Conservation (phyloP, 2,113 vertebrate species). For the Catagonus wagneri region DNA sequence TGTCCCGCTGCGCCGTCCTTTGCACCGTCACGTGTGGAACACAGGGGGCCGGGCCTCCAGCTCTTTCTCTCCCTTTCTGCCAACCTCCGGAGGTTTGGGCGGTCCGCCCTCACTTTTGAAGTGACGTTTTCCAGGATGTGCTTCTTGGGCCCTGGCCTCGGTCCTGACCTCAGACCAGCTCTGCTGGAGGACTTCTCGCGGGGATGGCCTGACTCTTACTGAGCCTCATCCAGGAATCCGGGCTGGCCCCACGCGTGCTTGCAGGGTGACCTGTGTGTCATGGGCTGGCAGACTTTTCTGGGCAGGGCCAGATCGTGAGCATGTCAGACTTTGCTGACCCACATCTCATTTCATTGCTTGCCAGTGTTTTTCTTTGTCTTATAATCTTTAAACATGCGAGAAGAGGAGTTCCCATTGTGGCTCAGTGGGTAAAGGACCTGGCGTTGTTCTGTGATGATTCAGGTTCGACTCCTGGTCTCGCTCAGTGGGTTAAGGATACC, state of each 20-base stretch:
- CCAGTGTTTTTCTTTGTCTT: neutral
- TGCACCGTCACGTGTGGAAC: neutral
- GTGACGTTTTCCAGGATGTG: neutral
- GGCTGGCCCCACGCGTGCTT: accelerated
- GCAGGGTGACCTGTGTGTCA: neutral
- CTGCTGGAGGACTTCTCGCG: neutral
- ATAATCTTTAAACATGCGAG: neutral
- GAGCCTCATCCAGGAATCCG: neutral
- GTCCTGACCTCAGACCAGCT: neutral
- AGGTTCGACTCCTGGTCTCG: too few species aligned
- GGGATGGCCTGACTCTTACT: neutral
- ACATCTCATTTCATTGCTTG: neutral
- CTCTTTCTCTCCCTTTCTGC: neutral
- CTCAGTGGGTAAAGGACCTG: too few species aligned
- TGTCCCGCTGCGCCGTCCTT: neutral
- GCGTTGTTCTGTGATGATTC: too few species aligned
- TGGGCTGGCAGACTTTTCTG: too few species aligned
- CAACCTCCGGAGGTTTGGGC: neutral
- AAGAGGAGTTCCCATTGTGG: too few species aligned
- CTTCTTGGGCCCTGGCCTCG: neutral
- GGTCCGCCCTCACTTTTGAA: accelerated
- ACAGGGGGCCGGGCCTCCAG: neutral
- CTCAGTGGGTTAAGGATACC: too few species aligned
- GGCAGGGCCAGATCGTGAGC: neutral
- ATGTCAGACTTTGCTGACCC: neutral